Evolutionary conservation across 2,797 vertebrate species (phyloP), one percentile per base, ranked within the genome.

Genomic region (Botia kubotai): DNA sequence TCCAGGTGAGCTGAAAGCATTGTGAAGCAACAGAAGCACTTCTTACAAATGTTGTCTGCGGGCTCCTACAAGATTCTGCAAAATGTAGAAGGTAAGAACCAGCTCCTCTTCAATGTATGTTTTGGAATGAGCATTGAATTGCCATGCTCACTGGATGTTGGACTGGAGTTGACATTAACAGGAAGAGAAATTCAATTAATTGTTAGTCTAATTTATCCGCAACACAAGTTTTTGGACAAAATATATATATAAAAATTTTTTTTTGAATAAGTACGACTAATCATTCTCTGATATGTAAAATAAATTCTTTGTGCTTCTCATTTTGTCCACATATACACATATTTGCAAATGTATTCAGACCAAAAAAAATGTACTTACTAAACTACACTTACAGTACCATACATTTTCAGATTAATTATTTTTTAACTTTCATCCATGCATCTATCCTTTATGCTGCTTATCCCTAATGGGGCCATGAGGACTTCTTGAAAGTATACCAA

Each of bases 1-100:
- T 77, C 66, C 53, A 77, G 72, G 62, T 63, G 46, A 43, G 57
- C 26, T 70, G 43, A 17, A 82, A 55, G 11, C 39, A 1, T 60
- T 62, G 39, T 33, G 14, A 50, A 71, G 13, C 53, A 62, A 71
- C 55, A 71, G 23, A 17, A 12, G 43, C 17, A 52, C 23, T 71
- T 71, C 29, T 65, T 62, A 4, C 21, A 23, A 62, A 62, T 29
- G 58, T 60, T 60, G 21, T 39, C 36, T 39, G 36, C n/a, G 23
- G 57, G 10, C 19, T 23, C 0, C 21, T 23, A 3, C 19, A 19
- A 58, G 21, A 21, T 58, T 11, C 55, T 21, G n/a, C 19, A 7
- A 57, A 58, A 57, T 11, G 23, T 57, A 48, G 63, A 19, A 60
- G 55, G 65, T 83, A 50, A 82, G 50, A 17, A 39, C 36, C 23